Evolutionary conservation across 1,140 invertebrate species (phyloP).

Genomic region (Drosophila santomea): DNA sequence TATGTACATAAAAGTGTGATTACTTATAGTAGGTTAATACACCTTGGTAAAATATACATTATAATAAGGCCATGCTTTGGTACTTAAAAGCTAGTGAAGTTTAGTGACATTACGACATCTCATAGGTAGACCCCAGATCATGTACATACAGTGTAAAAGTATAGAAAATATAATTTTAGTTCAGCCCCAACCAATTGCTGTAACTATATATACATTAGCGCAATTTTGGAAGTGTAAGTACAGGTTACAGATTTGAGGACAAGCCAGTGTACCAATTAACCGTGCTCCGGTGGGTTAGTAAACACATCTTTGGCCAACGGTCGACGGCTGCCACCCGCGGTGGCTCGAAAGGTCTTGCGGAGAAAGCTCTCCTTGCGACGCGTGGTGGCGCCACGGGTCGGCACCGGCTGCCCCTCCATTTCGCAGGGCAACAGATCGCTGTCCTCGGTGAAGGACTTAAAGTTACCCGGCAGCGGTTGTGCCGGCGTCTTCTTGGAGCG

Average conservation of each 20-base stretch:
- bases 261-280: slow-evolving; percentile 32
- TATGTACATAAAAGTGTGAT: slow-evolving; percentile 11
- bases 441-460: slow-evolving; percentile 23
- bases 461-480: slow-evolving; percentile 23
- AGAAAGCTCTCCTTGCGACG: slow-evolving; percentile 83
- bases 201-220: slow-evolving; percentile 25
- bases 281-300: slow-evolving; percentile 65
- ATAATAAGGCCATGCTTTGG: slow-evolving; percentile 9
- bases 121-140: neutral
- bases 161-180: neutral
- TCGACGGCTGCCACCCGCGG: slow-evolving; percentile 62
- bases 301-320: slow-evolving; percentile 55
- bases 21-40: slow-evolving; percentile 8
- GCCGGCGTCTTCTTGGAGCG: slow-evolving; percentile 63
- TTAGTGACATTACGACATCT: neutral
- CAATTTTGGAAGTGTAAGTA: slow-evolving; percentile 22
- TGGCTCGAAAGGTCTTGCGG: slow-evolving; percentile 77
- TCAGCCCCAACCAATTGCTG: neutral
- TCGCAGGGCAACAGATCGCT: slow-evolving; percentile 39
- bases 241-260: slow-evolving; percentile 3
- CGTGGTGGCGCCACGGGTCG: slow-evolving; percentile 34
- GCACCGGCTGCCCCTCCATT: slow-evolving; percentile 15
- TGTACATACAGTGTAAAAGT: slow-evolving; percentile 7
- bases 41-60: slow-evolving; percentile 8
- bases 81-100: slow-evolving; percentile 5